These are phyloP conservation scores for Gryllus bimaculatus DNA, from an alignment of 1,140 invertebrate species.

Conservation along the genomic window DNA sequence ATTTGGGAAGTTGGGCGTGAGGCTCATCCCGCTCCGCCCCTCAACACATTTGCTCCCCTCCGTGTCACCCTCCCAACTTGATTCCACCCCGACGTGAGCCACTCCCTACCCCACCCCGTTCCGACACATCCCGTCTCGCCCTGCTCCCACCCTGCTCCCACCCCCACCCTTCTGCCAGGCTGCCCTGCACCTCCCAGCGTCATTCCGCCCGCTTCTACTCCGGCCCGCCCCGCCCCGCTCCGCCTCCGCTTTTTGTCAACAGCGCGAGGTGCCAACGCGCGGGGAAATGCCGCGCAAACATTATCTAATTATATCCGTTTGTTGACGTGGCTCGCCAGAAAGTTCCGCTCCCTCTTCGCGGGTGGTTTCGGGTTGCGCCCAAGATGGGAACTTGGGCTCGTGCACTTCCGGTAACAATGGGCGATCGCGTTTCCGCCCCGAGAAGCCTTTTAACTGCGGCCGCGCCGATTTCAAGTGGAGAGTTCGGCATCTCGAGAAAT, in stretches of 20 bases:
- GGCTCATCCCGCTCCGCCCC: no score
- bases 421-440: not conserved
- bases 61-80: no score
- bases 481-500: not conserved
- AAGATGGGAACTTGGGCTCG: not conserved
- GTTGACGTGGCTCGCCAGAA: not conserved
- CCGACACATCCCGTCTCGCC: no score
- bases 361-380: not conserved
- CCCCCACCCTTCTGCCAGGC: no score
- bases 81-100: no score
- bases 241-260: not conserved
- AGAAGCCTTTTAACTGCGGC: not conserved
- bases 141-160: no score
- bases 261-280: not conserved
- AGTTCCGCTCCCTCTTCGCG: not conserved
- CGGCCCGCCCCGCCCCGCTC: no score
- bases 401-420: not conserved
- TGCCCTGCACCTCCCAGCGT: no score
- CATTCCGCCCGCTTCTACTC: no score
- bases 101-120: no score
- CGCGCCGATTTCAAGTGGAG: not conserved
- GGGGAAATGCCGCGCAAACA: not conserved
- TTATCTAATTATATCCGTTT: not conserved
- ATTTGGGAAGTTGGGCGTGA: no score
- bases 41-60: no score